Conservation (phyloP, 2,113 vertebrate genomes). For the Colinus virginianus region DNA sequence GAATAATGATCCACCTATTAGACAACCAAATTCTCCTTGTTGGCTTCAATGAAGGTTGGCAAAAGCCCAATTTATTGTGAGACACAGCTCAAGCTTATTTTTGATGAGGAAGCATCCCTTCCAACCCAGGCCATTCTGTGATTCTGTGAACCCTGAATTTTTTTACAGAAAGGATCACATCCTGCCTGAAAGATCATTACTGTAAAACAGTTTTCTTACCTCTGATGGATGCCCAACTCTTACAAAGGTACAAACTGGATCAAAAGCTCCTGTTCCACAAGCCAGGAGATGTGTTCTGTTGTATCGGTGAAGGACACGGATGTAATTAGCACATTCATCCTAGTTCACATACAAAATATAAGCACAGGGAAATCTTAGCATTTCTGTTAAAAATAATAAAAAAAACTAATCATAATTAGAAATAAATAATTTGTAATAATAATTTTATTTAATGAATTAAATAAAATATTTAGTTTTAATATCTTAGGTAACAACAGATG, state of each 20-base stretch:
- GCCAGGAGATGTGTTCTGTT: constrained; percentile 92
- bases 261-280: constrained; percentile 95
- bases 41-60: background rate
- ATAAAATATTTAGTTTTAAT: background rate
- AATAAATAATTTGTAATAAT: no score
- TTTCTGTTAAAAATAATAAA: background rate
- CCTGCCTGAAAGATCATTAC: background rate
- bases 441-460: no score
- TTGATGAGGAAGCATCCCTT: background rate
- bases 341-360: constrained; percentile 47
- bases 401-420: background rate
- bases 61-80: background rate
- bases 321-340: constrained; percentile 95
- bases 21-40: background rate
- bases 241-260: constrained; percentile 87
- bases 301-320: constrained; percentile 91
- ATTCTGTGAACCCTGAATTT: background rate
- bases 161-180: background rate
- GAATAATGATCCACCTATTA: background rate
- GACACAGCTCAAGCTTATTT: background rate
- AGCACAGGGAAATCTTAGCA: background rate
- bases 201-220: constrained; percentile 73
- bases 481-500: rapidly evolving
- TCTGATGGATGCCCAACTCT: constrained; percentile 83
- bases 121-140: no score